Percentiles rank a stretch among this genome's conserved stretches.
Evolutionary conservation across 2,888 invertebrate genomes (phyloP).

Genomic region (Acronicta leporina): DNA sequence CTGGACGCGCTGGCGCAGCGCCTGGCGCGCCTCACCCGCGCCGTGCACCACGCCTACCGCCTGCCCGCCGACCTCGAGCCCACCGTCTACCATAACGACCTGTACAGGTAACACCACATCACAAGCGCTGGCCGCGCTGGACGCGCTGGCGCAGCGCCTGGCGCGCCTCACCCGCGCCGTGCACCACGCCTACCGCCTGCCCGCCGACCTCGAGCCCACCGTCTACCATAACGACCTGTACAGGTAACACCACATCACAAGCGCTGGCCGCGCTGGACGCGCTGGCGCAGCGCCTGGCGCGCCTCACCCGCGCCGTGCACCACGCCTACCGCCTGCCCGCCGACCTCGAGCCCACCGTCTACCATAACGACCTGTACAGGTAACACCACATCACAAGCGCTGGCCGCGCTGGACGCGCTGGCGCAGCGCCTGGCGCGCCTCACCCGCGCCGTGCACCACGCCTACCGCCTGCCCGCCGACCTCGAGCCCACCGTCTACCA

Average conservation of each 20-base stretch:
- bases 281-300: slow-evolving; percentile 86
- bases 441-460: slow-evolving; percentile 90
- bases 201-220: slow-evolving; percentile 93
- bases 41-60: slow-evolving; percentile 91
- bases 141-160: slow-evolving; percentile 83
- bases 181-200: slow-evolving; percentile 92
- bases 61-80: slow-evolving; percentile 94
- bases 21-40: slow-evolving; percentile 90
- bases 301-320: slow-evolving; percentile 90
- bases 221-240: slow-evolving; percentile 94
- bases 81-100: slow-evolving; percentile 93
- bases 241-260: too few species aligned
- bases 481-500: slow-evolving; percentile 94
- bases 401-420: slow-evolving; percentile 64
- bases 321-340: slow-evolving; percentile 93
- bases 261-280: slow-evolving; percentile 70
- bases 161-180: slow-evolving; percentile 90
- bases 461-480: slow-evolving; percentile 93
- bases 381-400: too few species aligned
- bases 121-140: slow-evolving; percentile 73
- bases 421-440: slow-evolving; percentile 90
- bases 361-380: too few species aligned
- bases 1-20: too few species aligned
- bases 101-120: too few species aligned
- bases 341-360: slow-evolving; percentile 93